phyloP scores from a whole-genome alignment of 23 tunicate species.

The Trididemnum clinides region DNA sequence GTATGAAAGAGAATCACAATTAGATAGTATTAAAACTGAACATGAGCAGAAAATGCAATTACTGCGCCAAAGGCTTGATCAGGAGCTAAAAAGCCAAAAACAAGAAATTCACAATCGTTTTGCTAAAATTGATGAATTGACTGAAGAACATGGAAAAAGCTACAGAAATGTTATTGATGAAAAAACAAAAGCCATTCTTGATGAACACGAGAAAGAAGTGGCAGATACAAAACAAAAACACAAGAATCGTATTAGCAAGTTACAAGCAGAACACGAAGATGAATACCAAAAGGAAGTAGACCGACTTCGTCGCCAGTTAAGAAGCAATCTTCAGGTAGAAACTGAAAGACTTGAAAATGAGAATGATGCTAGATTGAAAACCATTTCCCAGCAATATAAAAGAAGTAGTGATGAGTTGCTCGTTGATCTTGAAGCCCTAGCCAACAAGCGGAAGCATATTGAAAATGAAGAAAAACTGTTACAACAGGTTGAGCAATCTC shows the following conservation, averaged over 20 bases:
- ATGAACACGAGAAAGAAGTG: conserved; percentile 69
- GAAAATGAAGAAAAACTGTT: conserved; percentile 48
- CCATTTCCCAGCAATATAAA: conserved; percentile 38
- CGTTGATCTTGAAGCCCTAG: conserved; percentile 64
- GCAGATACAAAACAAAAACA: conserved; percentile 37
- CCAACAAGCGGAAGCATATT: conserved; percentile 41
- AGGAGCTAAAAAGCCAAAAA: conserved; percentile 37
- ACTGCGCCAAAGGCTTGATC: conserved; percentile 18
- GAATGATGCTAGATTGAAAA: conserved; percentile 41
- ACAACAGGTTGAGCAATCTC: background rate
- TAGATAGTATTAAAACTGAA: background rate
- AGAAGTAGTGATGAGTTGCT: conserved; percentile 39
- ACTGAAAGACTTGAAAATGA: conserved; percentile 41
- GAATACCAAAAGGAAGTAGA: conserved; percentile 51
- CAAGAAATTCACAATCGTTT: background rate
- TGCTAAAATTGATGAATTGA: background rate
- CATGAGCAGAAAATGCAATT: conserved; percentile 44
- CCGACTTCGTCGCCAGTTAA: conserved; percentile 35
- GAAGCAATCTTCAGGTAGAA: conserved; percentile 63
- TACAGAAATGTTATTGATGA: conserved; percentile 40
- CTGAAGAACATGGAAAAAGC: conserved; percentile 35
- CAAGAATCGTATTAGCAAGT: conserved; percentile 20
- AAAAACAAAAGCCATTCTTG: conserved; percentile 33
- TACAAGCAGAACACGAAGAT: conserved; percentile 42
- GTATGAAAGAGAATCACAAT: conserved; percentile 33